Evolutionary conservation across 2,888 invertebrate genomes (phyloP).

Genomic region (Keiferia lycopersicella): DNA sequence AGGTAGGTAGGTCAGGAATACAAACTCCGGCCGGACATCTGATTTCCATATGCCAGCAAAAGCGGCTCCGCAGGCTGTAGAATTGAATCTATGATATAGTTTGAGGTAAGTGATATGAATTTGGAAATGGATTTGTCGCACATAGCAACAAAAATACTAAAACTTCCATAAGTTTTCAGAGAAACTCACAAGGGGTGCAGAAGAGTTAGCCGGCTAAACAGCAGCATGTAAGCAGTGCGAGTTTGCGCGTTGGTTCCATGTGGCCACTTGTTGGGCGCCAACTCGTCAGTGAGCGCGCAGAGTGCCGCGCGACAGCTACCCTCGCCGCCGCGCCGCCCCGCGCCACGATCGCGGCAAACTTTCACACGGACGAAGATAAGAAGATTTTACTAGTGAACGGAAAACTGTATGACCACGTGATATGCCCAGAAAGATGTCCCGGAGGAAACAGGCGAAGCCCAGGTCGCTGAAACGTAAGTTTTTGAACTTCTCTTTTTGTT

Average conservation of each 20-base stretch:
- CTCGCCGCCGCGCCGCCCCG: slow-evolving; percentile 28
- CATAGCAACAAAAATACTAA: too few relatives aligned
- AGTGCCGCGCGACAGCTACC: slow-evolving; percentile 63
- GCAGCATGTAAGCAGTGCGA: slow-evolving; percentile 39
- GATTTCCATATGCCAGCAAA: too few relatives aligned
- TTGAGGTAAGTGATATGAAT: too few relatives aligned
- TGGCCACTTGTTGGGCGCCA: slow-evolving; percentile 81
- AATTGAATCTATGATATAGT: too few relatives aligned
- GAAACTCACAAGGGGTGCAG: background rate
- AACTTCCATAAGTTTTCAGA: background rate
- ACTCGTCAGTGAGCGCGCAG: slow-evolving; percentile 71
- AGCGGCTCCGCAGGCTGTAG: too few relatives aligned
- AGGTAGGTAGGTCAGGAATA: too few relatives aligned
- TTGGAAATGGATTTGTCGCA: too few relatives aligned
- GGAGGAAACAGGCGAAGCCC: slow-evolving; percentile 87
- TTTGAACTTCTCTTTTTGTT: slow-evolving; percentile 10
- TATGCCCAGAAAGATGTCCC: slow-evolving; percentile 75
- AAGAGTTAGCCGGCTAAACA: background rate
- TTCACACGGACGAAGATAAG: slow-evolving; percentile 36
- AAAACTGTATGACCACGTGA: slow-evolving; percentile 22
- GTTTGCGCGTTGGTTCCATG: slow-evolving; percentile 75
- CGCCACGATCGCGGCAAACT: slow-evolving; percentile 57
- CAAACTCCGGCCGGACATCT: too few relatives aligned
- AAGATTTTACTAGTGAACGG: background rate
- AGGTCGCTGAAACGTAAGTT: slow-evolving; percentile 86